Conservation (phyloP, 2,113 vertebrate species). For the Microtus richardsoni region DNA sequence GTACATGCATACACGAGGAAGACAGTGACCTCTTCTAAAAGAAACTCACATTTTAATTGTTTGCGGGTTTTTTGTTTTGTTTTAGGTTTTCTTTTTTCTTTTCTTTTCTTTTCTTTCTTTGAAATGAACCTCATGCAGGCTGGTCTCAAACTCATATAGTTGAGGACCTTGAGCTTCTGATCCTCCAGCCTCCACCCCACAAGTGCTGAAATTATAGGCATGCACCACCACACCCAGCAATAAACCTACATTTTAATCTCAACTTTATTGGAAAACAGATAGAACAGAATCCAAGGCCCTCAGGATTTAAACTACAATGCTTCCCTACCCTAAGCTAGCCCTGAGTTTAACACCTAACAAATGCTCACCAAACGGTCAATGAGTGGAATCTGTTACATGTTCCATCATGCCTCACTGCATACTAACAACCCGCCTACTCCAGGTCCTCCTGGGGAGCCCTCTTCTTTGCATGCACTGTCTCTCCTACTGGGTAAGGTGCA, state of each 20-base stretch:
- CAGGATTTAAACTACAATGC: background rate
- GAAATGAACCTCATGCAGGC: background rate
- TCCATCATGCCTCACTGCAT: background rate
- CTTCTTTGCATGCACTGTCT: background rate
- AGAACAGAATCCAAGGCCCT: background rate
- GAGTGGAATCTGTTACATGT: background rate
- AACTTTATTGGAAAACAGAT: background rate
- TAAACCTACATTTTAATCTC: conserved; percentile 25
- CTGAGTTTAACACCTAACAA: background rate
- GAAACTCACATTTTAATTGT: background rate
- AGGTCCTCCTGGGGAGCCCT: background rate
- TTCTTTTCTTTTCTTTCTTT: background rate
- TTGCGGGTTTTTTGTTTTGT: background rate
- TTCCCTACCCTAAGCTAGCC: background rate
- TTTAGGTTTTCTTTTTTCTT: background rate
- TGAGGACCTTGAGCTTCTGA: background rate
- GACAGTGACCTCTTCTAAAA: background rate
- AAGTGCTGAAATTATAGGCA: background rate
- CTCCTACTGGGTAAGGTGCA: background rate
- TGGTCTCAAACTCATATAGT: background rate
- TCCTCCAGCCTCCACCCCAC: background rate
- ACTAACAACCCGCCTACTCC: background rate
- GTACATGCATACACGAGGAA: rapidly evolving
- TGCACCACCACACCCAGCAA: background rate
- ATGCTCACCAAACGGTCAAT: background rate